Evolutionary conservation across 1,140 invertebrate genomes (phyloP), one percentile per base, ranked within the genome.

Genomic region (Neelides sp.): DNA sequence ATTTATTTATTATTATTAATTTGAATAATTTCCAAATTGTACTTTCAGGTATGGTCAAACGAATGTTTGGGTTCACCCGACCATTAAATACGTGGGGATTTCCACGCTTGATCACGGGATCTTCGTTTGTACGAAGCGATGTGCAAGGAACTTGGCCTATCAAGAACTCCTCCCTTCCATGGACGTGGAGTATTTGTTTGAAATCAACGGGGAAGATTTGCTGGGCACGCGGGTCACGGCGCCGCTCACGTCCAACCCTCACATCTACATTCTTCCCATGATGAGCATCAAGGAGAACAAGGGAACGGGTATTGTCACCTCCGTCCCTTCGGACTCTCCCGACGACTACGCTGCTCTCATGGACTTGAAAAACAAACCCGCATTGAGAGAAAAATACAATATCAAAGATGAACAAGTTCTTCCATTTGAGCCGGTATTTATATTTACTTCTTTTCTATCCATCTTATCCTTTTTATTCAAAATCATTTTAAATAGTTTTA

Each of bases 271-370:
- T 1, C 72, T 99, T 15, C 96, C 96, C 12, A 98, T 99, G 94
- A 66, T 98, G 24, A 95, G 88, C 4, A 96, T 99, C 54, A 95
- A 95, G 69, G 87, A 94, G 65, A 90, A 96, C 61, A 98, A 98
- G 73, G 86, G 94, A 15, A 98, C 95, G 7, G 96, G 94, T 15
- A 77, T 99, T 50, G 96, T 99, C 1, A 97, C 94, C 0, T 94
- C 90, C 63, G 96, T 99, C 3, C 95, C 95, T 0, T 96, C 93
- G 2, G 96, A 98, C 74, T 87, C 96, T 2, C 96, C 96, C 1
- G 96, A 99, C 72, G 96, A 99, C 71, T 98, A 85, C 69, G 93
- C 92, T 24, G 93, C 94, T 27, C 70, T 98, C 1, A 73, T 80
- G 13, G 95, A 99, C 72, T 70, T 99, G 24, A 92, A 98, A 64